Evolutionary conservation across 1,140 invertebrate species (phyloP).

Genomic region (Bradynema listronoti): DNA sequence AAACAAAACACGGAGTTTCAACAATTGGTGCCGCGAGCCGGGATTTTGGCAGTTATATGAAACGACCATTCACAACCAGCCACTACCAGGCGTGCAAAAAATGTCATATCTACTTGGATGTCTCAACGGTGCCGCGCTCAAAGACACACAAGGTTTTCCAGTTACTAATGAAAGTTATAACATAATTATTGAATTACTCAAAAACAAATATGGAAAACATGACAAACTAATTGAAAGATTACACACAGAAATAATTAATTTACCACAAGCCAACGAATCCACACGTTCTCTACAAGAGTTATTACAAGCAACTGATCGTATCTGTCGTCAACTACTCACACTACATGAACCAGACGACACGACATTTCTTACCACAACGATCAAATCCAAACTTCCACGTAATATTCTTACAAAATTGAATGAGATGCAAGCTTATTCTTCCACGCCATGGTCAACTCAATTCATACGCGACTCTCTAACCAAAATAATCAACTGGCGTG

Average conservation of each 20-base stretch:
- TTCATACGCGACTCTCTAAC: too few species aligned
- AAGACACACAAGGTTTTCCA: not conserved
- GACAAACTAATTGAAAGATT: not conserved
- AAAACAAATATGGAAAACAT: not conserved
- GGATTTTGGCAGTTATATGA: not conserved
- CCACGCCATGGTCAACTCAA: too few species aligned
- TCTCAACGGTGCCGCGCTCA: conserved; percentile 6
- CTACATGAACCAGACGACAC: too few species aligned
- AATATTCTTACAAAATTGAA: too few species aligned
- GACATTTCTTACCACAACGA: too few species aligned
- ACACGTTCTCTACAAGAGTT: not conserved
- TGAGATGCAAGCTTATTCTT: too few species aligned
- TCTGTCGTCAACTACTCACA: too few species aligned
- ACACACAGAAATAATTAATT: not conserved
- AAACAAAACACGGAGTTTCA: too few species aligned
- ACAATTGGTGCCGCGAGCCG: too few species aligned
- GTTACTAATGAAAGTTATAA: conserved; percentile 3
- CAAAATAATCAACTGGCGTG: too few species aligned
- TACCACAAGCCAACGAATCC: not conserved
- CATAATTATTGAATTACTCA: conserved; percentile 1
- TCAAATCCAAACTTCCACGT: too few species aligned
- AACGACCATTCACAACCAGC: not conserved
- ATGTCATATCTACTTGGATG: not conserved
- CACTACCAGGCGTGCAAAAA: not conserved
- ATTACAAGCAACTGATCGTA: too few species aligned